Evolutionary conservation across 2,797 vertebrate genomes (phyloP).

Genomic region (Galaxias olidus): DNA sequence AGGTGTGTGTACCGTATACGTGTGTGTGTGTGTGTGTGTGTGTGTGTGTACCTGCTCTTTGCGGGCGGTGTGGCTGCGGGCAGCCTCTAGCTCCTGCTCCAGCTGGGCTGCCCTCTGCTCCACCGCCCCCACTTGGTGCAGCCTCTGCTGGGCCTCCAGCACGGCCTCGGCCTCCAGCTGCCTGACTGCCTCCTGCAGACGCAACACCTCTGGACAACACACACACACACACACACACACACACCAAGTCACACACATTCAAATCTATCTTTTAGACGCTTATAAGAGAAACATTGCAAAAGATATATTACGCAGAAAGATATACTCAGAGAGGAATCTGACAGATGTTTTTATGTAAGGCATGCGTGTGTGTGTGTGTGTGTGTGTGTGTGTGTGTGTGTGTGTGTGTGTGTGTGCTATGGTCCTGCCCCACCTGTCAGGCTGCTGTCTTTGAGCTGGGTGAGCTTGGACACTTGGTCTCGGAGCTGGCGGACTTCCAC

Average conservation of each 20-base stretch:
- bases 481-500: slow-evolving; percentile 69
- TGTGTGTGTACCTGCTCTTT: slow-evolving; percentile 62
- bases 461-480: slow-evolving; percentile 61
- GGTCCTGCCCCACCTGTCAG: slow-evolving; percentile 55
- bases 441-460: slow-evolving; percentile 65
- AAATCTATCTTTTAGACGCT: too few relatives aligned
- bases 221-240: slow-evolving; percentile 19
- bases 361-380: slow-evolving; percentile 6
- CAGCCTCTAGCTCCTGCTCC: slow-evolving; percentile 60
- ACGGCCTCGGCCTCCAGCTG: slow-evolving; percentile 56
- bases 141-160: slow-evolving; percentile 51
- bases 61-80: slow-evolving; percentile 53
- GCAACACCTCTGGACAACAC: slow-evolving; percentile 56
- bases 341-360: background rate
- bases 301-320: background rate
- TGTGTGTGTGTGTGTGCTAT: slow-evolving; percentile 6
- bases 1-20: slow-evolving; percentile 18
- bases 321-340: background rate
- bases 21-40: slow-evolving; percentile 13
- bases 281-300: background rate
- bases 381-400: background rate
- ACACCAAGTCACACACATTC: slow-evolving; percentile 16
- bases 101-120: slow-evolving; percentile 59
- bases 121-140: slow-evolving; percentile 49
- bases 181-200: slow-evolving; percentile 60